phyloP scores from a whole-genome alignment of 2,113 vertebrate species.

The Rhinichthys klamathensis region DNA sequence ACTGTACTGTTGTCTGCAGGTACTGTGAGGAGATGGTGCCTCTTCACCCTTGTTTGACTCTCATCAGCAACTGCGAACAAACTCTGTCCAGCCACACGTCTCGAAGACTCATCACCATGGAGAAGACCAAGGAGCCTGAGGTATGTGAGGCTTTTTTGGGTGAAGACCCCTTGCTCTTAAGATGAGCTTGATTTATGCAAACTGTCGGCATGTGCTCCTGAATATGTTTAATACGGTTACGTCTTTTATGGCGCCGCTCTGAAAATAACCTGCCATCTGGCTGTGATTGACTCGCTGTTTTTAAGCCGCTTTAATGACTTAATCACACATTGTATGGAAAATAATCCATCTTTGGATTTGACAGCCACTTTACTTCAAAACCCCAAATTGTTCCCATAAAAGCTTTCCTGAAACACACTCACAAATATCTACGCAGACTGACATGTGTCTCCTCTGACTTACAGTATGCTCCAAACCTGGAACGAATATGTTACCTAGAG shows the following conservation, averaged over 20 bases:
- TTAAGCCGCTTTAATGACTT: conserved; percentile 72
- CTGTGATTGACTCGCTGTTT: conserved; percentile 69
- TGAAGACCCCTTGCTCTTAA: conserved; percentile 8
- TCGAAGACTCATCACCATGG: conserved; percentile 94
- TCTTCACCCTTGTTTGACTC: conserved; percentile 87
- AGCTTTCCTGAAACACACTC: conserved; percentile 55
- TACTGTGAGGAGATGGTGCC: conserved; percentile 91
- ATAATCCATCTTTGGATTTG: conserved; percentile 76
- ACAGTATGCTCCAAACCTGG: conserved; percentile 36
- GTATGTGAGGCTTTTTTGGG: conserved; percentile 67
- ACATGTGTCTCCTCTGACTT: conserved; percentile 57
- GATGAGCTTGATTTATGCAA: conserved; percentile 29
- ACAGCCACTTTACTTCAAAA: conserved; percentile 73
- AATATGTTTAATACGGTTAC: conserved; percentile 54
- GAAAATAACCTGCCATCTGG: conserved; percentile 72
- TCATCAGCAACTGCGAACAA: conserved; percentile 96
- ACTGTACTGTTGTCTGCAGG: conserved; percentile 72
- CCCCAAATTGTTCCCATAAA: conserved; percentile 78
- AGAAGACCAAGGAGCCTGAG: conserved; percentile 94
- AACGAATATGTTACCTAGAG: conserved; percentile 34
- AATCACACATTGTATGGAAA: conserved; percentile 75
- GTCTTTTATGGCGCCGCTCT: conserved; percentile 58
- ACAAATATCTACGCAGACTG: conserved; percentile 62
- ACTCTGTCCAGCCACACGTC: conserved; percentile 94
- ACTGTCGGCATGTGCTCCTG: conserved; percentile 37